A percentile compares a stretch with the other conserved stretches of the same genome.
phyloP scores from a whole-genome alignment of 2,888 invertebrate species.

The Elmis aenea region DNA sequence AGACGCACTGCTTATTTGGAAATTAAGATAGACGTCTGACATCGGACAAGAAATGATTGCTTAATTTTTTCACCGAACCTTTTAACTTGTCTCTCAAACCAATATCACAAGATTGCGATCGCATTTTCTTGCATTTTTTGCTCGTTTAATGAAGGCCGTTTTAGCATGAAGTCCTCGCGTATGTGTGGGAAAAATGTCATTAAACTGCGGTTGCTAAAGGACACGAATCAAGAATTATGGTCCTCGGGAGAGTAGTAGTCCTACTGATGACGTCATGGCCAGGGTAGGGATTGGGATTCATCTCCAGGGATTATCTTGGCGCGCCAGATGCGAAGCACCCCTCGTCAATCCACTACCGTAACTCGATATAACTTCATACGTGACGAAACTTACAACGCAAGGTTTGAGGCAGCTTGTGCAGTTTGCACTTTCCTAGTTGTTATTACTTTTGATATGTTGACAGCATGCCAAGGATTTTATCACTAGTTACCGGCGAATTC shows the following conservation, averaged over 20 bases:
- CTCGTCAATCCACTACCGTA: slow-evolving; percentile 37
- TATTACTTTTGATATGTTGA: slow-evolving; percentile 19
- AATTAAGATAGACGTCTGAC: slow-evolving; percentile 24
- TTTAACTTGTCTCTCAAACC: slow-evolving; percentile 5
- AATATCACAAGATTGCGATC: slow-evolving; percentile 9
- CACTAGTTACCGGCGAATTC: slow-evolving; percentile 2
- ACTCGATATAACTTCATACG: slow-evolving; percentile 42
- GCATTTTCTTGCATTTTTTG: background rate
- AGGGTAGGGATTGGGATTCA: slow-evolving; percentile 40
- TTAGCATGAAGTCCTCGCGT: too few relatives aligned
- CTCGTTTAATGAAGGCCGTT: too few relatives aligned
- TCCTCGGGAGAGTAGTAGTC: slow-evolving; percentile 23
- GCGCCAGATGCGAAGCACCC: slow-evolving; percentile 36
- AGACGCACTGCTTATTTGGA: slow-evolving; percentile 32
- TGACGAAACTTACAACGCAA: slow-evolving; percentile 37
- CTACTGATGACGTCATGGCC: slow-evolving; percentile 40
- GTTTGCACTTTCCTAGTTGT: slow-evolving; percentile 21
- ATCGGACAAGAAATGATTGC: slow-evolving; percentile 28
- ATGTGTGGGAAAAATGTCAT: slow-evolving; percentile 14
- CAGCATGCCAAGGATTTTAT: slow-evolving; percentile 18
- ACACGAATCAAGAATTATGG: slow-evolving; percentile 36
- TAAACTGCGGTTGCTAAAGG: slow-evolving; percentile 22
- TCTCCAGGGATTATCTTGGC: slow-evolving; percentile 39
- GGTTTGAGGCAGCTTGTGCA: slow-evolving; percentile 19
- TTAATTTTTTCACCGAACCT: slow-evolving; percentile 20